Conservation (phyloP, 2,888 invertebrate genomes). For the Lithophane socia region DNA sequence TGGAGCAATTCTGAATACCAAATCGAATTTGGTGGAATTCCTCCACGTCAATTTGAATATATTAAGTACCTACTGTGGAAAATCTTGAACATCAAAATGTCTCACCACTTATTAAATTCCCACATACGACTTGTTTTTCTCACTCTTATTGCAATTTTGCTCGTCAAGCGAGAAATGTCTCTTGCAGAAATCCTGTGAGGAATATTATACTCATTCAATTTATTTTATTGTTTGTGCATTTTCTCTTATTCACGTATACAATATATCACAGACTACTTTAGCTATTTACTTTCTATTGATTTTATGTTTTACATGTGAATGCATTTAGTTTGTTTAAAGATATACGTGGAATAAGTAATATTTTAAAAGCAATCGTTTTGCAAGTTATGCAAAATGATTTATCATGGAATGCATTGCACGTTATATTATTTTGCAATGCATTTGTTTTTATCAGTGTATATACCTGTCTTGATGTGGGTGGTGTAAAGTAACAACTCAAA, state of each 20-base stretch:
- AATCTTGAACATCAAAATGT: not conserved
- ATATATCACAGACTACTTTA: slow-evolving; percentile 25
- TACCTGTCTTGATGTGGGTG: too few relatives aligned
- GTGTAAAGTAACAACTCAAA: too few relatives aligned
- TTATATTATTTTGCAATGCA: too few relatives aligned
- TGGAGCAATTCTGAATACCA: too few relatives aligned
- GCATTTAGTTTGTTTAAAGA: slow-evolving; percentile 11
- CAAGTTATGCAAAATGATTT: not conserved
- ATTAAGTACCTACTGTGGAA: not conserved
- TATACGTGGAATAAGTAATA: not conserved
- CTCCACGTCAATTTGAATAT: not conserved
- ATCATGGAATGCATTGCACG: not conserved
- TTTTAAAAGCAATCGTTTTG: not conserved
- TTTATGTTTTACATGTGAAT: slow-evolving; percentile 7
- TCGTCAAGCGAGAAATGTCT: slow-evolving; percentile 34
- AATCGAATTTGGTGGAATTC: not conserved
- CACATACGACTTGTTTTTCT: not conserved
- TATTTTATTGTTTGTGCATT: slow-evolving; percentile 18
- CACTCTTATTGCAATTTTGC: slow-evolving; percentile 38
- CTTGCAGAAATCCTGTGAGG: slow-evolving; percentile 33
- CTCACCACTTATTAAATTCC: slow-evolving; percentile 7
- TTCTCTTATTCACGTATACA: slow-evolving; percentile 14
- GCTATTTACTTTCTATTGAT: not conserved
- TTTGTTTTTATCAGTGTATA: too few relatives aligned
- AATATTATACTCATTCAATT: slow-evolving; percentile 36